phyloP scores from a whole-genome alignment of 2,888 invertebrate genomes.

The Cryptocephalus primarius region DNA sequence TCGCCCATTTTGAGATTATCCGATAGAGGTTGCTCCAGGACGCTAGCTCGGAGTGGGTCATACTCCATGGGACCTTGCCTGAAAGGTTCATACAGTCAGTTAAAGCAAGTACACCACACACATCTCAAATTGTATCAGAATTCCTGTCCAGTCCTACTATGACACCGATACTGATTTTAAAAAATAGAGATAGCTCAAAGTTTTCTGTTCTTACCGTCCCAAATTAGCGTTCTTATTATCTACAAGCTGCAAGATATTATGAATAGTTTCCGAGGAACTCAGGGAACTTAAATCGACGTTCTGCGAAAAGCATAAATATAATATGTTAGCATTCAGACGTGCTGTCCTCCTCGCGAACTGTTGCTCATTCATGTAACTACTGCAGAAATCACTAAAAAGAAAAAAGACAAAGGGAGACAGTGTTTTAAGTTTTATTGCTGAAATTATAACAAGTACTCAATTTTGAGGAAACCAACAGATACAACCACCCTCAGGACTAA shows the following conservation, averaged over 20 bases:
- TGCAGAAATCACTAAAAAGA: constrained; percentile 66
- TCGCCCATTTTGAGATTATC: constrained; percentile 52
- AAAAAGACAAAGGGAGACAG: neutral
- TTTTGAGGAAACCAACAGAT: neutral
- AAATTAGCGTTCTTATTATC: constrained; percentile 55
- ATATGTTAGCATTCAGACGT: constrained; percentile 67
- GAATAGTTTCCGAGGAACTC: constrained; percentile 58
- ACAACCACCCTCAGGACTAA: neutral
- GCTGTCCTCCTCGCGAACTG: constrained; percentile 67
- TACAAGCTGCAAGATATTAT: constrained; percentile 60
- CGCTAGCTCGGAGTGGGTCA: constrained; percentile 42
- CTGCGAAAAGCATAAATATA: constrained; percentile 69
- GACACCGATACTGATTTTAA: too few relatives aligned
- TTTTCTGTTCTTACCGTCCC: constrained; percentile 48
- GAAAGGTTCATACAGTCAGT: constrained; percentile 5
- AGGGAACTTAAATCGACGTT: constrained; percentile 53
- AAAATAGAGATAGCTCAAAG: too few relatives aligned
- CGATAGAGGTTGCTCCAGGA: constrained; percentile 53
- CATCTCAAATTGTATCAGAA: too few relatives aligned
- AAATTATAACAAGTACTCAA: too few relatives aligned
- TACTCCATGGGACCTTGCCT: constrained; percentile 54
- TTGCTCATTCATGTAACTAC: constrained; percentile 55
- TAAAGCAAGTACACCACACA: neutral
- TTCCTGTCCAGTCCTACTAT: too few relatives aligned
- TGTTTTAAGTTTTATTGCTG: too few relatives aligned